A percentile compares a stretch with the other conserved stretches of the same genome.
Conservation (phyloP, 2,113 vertebrate genomes). For the Poecile atricapillus region DNA sequence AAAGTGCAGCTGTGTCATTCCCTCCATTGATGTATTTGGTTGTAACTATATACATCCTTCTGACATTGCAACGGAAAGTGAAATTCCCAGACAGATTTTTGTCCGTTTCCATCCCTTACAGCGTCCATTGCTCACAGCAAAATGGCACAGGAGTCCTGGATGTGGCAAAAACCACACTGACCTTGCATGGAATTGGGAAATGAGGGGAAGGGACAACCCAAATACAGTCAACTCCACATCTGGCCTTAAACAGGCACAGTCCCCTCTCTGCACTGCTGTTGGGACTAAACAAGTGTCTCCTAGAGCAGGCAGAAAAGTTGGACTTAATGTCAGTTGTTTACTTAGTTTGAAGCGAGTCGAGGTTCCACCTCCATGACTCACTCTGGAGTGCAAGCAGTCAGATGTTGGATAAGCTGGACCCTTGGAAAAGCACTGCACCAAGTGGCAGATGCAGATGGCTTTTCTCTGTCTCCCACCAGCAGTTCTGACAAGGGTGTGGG, state of each 20-base stretch:
- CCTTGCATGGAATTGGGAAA: neutral
- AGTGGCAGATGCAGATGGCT: neutral
- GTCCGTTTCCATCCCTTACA: neutral
- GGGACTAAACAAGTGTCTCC: neutral
- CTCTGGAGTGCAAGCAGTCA: neutral
- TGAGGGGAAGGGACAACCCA: neutral
- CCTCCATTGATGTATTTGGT: neutral
- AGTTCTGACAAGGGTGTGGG: neutral
- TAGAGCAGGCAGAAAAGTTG: neutral
- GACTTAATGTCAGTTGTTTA: neutral
- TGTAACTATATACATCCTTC: neutral
- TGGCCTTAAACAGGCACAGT: neutral
- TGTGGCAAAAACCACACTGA: neutral
- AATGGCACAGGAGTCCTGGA: neutral
- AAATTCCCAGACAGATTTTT: neutral
- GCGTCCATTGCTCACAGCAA: neutral
- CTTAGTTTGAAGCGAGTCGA: neutral
- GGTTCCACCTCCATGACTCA: neutral
- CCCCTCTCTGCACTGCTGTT: neutral
- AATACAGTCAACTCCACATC: neutral
- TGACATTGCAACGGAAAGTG: neutral
- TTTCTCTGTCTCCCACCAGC: neutral
- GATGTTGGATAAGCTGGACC: neutral
- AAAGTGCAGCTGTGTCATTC: neutral
- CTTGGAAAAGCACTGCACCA: neutral